Evolutionary conservation across 2,888 invertebrate genomes (phyloP).

Genomic region (Drosophila atripex): DNA sequence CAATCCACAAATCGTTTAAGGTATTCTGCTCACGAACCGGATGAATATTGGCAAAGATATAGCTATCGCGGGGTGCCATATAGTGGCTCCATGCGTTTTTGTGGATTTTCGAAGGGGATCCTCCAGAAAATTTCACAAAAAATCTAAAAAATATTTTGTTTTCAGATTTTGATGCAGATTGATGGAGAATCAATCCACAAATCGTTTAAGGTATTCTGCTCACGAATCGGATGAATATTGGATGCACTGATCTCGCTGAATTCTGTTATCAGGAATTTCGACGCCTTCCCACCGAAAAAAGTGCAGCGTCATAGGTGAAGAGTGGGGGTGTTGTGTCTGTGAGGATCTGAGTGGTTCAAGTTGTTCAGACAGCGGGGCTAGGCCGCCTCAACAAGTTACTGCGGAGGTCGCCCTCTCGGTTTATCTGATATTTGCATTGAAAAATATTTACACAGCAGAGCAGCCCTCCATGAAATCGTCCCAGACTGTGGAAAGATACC

Average conservation of each 20-base stretch:
- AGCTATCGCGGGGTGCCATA: too few species aligned
- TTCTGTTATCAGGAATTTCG: slow-evolving; percentile 74
- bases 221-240: too few species aligned
- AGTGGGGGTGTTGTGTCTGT: not conserved
- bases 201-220: too few species aligned
- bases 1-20: too few species aligned
- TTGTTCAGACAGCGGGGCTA: slow-evolving; percentile 10
- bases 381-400: slow-evolving; percentile 42
- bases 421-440: slow-evolving; percentile 74
- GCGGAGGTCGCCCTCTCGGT: slow-evolving; percentile 50
- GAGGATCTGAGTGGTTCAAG: slow-evolving; percentile 31
- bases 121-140: too few species aligned
- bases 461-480: slow-evolving; percentile 12
- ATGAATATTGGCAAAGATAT: too few species aligned
- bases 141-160: too few species aligned
- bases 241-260: slow-evolving; percentile 59
- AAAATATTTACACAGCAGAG: slow-evolving; percentile 72
- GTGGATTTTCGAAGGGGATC: too few species aligned
- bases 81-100: too few species aligned
- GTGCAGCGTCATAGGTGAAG: slow-evolving; percentile 60
- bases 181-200: too few species aligned
- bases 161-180: too few species aligned
- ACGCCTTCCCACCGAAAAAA: slow-evolving; percentile 44
- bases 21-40: too few species aligned
- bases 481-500: slow-evolving; percentile 5